phyloP scores from a whole-genome alignment of 2,797 vertebrate species.

The Lemur catta region DNA sequence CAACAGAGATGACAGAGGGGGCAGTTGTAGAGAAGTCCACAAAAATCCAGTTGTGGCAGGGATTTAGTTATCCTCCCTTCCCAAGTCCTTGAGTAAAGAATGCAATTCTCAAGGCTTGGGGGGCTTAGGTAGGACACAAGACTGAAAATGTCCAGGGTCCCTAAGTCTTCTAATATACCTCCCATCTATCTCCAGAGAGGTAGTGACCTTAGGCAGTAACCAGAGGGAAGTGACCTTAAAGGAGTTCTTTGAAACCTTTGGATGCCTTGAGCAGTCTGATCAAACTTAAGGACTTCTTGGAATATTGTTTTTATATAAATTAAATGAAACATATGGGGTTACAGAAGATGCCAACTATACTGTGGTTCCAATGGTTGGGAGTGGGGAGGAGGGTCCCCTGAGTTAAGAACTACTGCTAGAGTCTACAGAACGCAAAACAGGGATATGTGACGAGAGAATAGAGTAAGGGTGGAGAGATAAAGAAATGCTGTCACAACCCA shows the following conservation, averaged over 20 bases:
- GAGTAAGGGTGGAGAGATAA: neutral
- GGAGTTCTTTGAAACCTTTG: neutral
- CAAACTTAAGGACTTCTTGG: neutral
- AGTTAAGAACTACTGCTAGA: neutral
- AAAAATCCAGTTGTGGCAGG: neutral
- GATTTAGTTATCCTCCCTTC: neutral
- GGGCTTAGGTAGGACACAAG: neutral
- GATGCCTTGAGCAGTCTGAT: neutral
- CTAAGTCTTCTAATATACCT: neutral
- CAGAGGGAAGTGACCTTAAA: neutral
- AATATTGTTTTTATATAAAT: neutral
- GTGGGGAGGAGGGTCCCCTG: fast-evolving
- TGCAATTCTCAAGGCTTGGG: neutral
- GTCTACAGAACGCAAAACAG: neutral
- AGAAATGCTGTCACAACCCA: neutral
- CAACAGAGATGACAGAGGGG: too few species aligned
- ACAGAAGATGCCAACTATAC: neutral
- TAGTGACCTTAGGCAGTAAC: too few species aligned
- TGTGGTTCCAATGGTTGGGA: neutral
- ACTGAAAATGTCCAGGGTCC: neutral
- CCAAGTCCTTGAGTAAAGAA: neutral
- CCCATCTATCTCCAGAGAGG: neutral
- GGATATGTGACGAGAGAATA: neutral
- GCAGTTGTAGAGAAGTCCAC: neutral
- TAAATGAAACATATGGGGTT: neutral